Evolutionary conservation across 37 sponge, comb jelly and placozoan genomes (phyloP), one percentile per base, ranked within the genome.

Genomic region (Theonella swinhoei): DNA sequence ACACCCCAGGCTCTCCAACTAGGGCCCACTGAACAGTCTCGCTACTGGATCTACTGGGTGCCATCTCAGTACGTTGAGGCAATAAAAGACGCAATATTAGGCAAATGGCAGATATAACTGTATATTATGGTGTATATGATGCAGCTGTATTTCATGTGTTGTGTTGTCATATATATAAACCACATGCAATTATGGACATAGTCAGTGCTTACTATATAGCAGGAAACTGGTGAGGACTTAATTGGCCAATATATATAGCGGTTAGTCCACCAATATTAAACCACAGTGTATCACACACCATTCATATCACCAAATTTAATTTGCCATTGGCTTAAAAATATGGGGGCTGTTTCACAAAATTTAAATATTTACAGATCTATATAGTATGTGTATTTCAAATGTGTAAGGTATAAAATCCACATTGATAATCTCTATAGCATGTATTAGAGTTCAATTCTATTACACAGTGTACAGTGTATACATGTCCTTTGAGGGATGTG

Each of bases 41-140:
- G 83, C 17, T 97, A 94, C 78, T 97, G 95, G 95, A 67, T 97
- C 40, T 97, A 97, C 88, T 97, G 97, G 97, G 91, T 97, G 8
- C 97, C 97, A 14, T 80, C 95, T 32, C 97, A 97, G 54, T 97
- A 92, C 74, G 91, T 97, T 28, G 90, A 94, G 40, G 91, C 97
- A 23, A 92, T 97, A 60, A 94, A 94, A 34, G 95, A 94, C 42
- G 78, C 85, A 31, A 85, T 97, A 20, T 64, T 97, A 42, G 97
- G 97, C n/a, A 90, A 92, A 70, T 92, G 91, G 91, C 91, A 90
- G 68, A 47, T 47, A 47, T 47, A 74, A 79, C 78, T 89, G 75
- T 30, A 75, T 37, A 70, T 43, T 2, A n/a, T 4, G 38, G 28
- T 25, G 7, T 23, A 11, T 65, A 23, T 65, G 66, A 5, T 65